Conservation (phyloP, 2,888 invertebrate species). For the Heliconius charithonia region DNA sequence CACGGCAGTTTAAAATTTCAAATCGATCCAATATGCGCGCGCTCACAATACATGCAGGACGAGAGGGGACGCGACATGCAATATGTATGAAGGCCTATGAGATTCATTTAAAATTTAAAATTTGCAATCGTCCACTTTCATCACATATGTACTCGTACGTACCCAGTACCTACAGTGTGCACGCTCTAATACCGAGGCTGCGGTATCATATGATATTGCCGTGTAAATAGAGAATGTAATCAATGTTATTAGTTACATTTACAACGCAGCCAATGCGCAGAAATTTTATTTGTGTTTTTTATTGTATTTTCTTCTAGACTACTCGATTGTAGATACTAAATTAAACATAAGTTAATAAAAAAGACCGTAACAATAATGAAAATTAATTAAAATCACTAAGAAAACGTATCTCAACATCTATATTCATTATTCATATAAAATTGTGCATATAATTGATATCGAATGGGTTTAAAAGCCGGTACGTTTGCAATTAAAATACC, state of each 20-base stretch:
- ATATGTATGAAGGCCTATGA: slow-evolving; percentile 41
- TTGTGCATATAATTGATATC: background rate
- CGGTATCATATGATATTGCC: slow-evolving; percentile 27
- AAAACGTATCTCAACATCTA: background rate
- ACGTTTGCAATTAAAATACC: background rate
- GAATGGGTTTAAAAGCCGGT: background rate
- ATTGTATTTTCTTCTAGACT: background rate
- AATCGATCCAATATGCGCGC: slow-evolving; percentile 38
- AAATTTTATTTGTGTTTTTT: background rate
- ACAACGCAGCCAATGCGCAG: background rate
- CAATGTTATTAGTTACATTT: slow-evolving; percentile 23
- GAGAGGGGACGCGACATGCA: slow-evolving; percentile 39
- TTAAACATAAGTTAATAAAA: too few relatives aligned
- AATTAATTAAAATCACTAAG: background rate
- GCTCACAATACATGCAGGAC: slow-evolving; percentile 42
- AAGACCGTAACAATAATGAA: too few relatives aligned
- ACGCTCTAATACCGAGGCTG: slow-evolving; percentile 23
- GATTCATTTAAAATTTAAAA: slow-evolving; percentile 36
- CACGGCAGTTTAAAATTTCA: slow-evolving; percentile 40
- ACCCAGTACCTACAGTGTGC: background rate
- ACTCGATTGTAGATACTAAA: too few relatives aligned
- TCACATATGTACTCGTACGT: background rate
- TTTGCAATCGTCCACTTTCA: slow-evolving; percentile 28
- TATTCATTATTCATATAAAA: background rate
- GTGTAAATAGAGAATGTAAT: slow-evolving; percentile 24